Percentiles rank a stretch among this genome's conserved stretches.
Evolutionary conservation across 2,888 invertebrate genomes (phyloP).

Genomic region (Drosophila stalkeri): DNA sequence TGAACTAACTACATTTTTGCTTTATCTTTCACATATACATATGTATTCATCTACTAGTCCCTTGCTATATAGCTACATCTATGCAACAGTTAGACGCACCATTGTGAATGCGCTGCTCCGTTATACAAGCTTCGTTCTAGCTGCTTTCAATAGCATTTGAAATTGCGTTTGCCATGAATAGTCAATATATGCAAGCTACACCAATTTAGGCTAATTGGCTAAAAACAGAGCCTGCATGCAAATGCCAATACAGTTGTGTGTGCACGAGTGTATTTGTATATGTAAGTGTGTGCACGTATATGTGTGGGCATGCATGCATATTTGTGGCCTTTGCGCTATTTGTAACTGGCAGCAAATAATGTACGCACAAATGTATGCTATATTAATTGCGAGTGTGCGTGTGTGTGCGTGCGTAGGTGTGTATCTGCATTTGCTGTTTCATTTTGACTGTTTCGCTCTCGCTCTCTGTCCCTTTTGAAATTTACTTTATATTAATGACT

Average conservation of each 20-base stretch:
- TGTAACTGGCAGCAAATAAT: constrained; percentile 13
- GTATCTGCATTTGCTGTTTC: not conserved
- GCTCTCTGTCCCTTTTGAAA: not conserved
- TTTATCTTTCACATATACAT: not conserved
- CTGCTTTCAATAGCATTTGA: constrained; percentile 7
- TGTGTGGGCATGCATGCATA: not conserved
- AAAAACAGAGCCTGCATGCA: constrained; percentile 15
- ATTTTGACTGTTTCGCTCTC: not conserved
- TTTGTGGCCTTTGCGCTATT: constrained; percentile 10
- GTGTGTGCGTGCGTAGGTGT: constrained; percentile 9
- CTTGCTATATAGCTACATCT: not conserved
- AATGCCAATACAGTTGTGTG: constrained; percentile 1
- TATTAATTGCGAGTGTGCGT: constrained; percentile 44
- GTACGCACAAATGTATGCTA: constrained; percentile 67
- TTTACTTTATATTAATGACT: constrained; percentile 23
- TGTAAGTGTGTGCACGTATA: not conserved
- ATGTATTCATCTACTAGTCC: not conserved
- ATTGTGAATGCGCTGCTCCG: not conserved
- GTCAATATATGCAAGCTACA: constrained; percentile 6
- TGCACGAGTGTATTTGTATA: not conserved
- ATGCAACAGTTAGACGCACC: not conserved
- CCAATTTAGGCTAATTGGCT: constrained; percentile 30
- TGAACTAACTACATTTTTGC: not conserved
- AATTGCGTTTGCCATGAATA: constrained; percentile 3
- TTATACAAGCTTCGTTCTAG: not conserved